Conservation (phyloP, 2,113 vertebrate species). For the Rutilus rutilus region DNA sequence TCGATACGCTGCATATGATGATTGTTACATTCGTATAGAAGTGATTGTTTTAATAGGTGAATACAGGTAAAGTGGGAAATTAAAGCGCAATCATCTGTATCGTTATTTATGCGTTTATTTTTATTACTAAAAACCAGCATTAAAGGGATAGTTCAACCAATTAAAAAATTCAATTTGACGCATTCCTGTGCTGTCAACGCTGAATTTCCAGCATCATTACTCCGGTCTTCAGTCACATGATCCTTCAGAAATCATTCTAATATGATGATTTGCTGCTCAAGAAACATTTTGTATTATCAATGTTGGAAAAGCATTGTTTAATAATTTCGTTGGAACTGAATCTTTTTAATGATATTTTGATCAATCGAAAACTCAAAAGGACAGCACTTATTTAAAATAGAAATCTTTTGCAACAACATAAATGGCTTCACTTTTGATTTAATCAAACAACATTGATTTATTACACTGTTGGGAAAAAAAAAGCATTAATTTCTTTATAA, state of each 20-base stretch:
- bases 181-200: not conserved
- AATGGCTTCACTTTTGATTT: not conserved
- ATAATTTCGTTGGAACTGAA: not conserved
- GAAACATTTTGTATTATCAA: not conserved
- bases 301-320: not conserved
- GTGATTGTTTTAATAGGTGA: not conserved
- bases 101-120: not conserved
- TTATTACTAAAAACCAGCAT: not conserved
- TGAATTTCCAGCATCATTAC: not conserved
- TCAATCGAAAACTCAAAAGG: not conserved
- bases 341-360: too few relatives aligned
- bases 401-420: not conserved
- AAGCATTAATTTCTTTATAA: too few relatives aligned
- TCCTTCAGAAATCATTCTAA: not conserved
- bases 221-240: not conserved
- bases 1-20: slow-evolving; percentile 1
- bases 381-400: not conserved
- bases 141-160: not conserved
- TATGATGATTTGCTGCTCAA: not conserved
- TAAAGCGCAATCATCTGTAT: not conserved
- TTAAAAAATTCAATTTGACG: too few relatives aligned
- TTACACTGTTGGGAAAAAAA: not conserved
- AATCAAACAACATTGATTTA: not conserved
- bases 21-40: not conserved
- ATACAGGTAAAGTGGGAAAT: not conserved